Evolutionary conservation across 2,113 vertebrate genomes (phyloP).

Genomic region (Anthoscopus minutus): DNA sequence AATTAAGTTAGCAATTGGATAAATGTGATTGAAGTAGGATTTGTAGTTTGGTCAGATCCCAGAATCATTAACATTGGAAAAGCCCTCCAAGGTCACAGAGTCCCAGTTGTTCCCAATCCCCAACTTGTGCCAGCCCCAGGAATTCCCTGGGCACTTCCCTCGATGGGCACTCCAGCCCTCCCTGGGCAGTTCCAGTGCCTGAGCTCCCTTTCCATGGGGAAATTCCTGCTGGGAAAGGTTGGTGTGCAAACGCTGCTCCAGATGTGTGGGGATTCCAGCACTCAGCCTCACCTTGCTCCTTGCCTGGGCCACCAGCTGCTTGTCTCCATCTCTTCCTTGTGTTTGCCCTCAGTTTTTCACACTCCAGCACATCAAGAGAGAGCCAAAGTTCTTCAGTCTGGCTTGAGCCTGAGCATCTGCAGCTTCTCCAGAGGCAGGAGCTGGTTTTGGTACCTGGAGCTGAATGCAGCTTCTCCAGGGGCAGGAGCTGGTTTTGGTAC

Average conservation of each 20-base stretch:
- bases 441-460: too few relatives aligned
- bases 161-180: background rate
- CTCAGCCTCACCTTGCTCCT: background rate
- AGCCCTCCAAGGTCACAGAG: fast-evolving
- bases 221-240: background rate
- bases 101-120: fast-evolving
- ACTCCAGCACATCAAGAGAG: fast-evolving
- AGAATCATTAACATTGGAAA: background rate
- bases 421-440: background rate
- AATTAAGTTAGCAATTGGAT: background rate
- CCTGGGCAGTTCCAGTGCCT: background rate
- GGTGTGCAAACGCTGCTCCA: background rate
- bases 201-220: fast-evolving
- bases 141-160: background rate
- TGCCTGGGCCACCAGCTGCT: background rate
- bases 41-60: background rate
- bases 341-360: fast-evolving
- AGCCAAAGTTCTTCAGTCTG: background rate
- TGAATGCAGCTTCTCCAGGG: too few relatives aligned
- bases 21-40: background rate
- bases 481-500: background rate
- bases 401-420: background rate
- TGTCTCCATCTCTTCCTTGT: fast-evolving
- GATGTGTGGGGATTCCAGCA: background rate
- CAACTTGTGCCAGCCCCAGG: background rate